Evolutionary conservation across 1,140 invertebrate species (phyloP), one percentile per base, ranked within the genome.

Genomic region (Argopecten irradians): DNA sequence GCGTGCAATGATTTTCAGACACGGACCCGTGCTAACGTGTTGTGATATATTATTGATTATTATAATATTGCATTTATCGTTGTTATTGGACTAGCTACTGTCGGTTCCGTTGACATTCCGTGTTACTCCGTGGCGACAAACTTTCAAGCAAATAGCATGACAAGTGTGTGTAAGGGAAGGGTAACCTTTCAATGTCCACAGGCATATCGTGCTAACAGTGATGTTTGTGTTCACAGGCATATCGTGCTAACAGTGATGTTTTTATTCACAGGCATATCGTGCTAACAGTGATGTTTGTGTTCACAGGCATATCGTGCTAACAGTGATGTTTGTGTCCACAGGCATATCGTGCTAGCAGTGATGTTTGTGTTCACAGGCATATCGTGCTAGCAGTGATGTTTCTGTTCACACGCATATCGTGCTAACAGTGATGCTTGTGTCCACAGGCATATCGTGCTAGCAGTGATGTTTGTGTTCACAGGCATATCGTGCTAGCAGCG

Each of bases 21-120:
- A 71, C 43, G 22, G 43, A 55, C 43, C 43, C 43, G 43, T 71
- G 55, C 55, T 71, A 28, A 71, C n/a, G 55, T 71, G 55, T 71
- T 71, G 22, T 71, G 55, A 71, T 71, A 71, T 71, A 71, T 71
- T 71, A 71, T 71, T 71, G 28, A 71, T 71, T 71, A 71, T 71
- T 71, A 71, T 71, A 71, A 28, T 71, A 71, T n/a, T 71, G 55
- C 55, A 71, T 71, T 71, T 71, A 71, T 71, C 5, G 55, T 71
- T 71, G 55, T 71, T 71, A 71, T 28, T n/a, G 55, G 55, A n/a
- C 13, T 3, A n/a, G 55, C n/a, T 71, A 71, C 55, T 71, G 55
- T 16, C 55, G 16, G 55, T 71, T 28, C n/a, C 28, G 55, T 71
- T 16, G n/a, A 71, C 55, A 71, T 71, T 71, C 55, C 55, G 2